phyloP scores from a whole-genome alignment of 2,888 invertebrate genomes.

The Eurytoma adleriae region DNA sequence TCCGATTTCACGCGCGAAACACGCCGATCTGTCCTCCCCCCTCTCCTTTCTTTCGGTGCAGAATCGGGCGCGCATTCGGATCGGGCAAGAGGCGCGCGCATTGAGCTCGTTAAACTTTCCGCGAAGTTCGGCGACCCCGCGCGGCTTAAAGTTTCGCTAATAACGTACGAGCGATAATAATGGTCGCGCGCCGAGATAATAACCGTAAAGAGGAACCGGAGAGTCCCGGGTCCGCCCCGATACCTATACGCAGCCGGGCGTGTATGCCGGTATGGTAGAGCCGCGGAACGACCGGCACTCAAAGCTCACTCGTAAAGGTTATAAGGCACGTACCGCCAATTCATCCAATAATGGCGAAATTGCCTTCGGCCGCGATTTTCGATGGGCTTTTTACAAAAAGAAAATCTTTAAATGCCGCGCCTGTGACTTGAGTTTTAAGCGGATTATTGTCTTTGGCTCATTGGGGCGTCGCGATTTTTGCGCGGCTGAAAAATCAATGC shows the following conservation, averaged over 20 bases:
- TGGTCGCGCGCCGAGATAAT: conserved; percentile 36
- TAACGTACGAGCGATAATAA: conserved; percentile 47
- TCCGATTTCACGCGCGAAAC: neutral
- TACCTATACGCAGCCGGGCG: neutral
- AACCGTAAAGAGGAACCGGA: conserved; percentile 38
- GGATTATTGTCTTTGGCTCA: too few species aligned
- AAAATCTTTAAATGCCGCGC: too few species aligned
- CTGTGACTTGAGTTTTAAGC: too few species aligned
- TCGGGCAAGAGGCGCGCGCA: neutral
- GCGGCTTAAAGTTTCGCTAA: conserved; percentile 46
- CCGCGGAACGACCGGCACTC: neutral
- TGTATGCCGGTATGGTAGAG: neutral
- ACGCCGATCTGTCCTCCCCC: neutral
- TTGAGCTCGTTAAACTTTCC: conserved; percentile 41
- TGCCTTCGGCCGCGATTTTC: too few species aligned
- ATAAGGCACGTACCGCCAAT: conserved; percentile 27
- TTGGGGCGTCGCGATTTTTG: too few species aligned
- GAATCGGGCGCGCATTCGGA: neutral
- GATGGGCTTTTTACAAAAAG: too few species aligned
- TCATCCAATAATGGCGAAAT: neutral
- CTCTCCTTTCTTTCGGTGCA: neutral
- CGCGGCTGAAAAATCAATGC: too few species aligned
- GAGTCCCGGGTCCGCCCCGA: neutral
- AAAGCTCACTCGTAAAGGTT: conserved; percentile 3
- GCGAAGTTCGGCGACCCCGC: conserved; percentile 37